Evolutionary conservation across 2,888 invertebrate species (phyloP).

Genomic region (Theretra japonica): DNA sequence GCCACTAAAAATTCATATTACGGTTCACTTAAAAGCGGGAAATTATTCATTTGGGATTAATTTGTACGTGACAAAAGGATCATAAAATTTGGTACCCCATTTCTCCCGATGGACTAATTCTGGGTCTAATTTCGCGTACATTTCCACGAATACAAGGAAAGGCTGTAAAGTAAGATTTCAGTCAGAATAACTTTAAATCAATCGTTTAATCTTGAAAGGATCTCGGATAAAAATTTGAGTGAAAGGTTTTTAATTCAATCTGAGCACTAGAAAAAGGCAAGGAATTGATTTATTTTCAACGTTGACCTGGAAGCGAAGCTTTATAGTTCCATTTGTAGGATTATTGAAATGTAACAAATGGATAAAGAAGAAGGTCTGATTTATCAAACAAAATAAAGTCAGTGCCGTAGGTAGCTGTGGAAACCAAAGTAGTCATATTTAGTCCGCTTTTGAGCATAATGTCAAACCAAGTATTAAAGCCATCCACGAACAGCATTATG

Average conservation of each 20-base stretch:
- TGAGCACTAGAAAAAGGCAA: not conserved
- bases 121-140: not conserved
- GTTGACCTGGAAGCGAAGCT: constrained; percentile 1
- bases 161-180: not conserved
- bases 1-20: not conserved
- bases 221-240: not conserved
- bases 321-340: not conserved
- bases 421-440: not conserved
- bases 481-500: no score
- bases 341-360: not conserved
- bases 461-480: no score
- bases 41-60: constrained; percentile 23
- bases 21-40: constrained; percentile 6
- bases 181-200: constrained; percentile 10
- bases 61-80: constrained; percentile 23
- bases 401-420: not conserved
- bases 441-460: no score
- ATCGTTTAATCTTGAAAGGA: constrained; percentile 1
- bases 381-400: no score
- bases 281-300: constrained; percentile 7
- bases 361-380: not conserved
- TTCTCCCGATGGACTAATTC: constrained; percentile 10
- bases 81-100: not conserved
- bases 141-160: not conserved
- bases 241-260: not conserved